Evolutionary conservation across 2,888 invertebrate genomes (phyloP), one percentile per base, ranked within the genome.

Genomic region (Macrosoma leucophasiata): DNA sequence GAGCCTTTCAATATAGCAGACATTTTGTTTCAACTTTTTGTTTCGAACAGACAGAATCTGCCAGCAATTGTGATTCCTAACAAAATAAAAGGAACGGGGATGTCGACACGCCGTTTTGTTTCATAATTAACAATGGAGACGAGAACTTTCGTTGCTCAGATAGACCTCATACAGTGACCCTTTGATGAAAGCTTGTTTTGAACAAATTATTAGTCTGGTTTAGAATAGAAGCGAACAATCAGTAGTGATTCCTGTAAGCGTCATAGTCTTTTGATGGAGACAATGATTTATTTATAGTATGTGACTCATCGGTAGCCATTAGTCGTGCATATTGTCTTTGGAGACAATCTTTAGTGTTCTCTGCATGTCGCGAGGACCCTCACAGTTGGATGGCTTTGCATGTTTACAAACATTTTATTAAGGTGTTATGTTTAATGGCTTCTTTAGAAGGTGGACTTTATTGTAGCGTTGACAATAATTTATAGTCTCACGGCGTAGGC

Each of bases 341-440:
- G 35, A 43, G 45, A 48, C 39, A 46, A 46, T 48, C 39, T 44
- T 46, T 43, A 44, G 39, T 37, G 48, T 41, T 42, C 56, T 39
- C 59, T 52, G 58, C 59, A 52, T 55, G 49, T 50, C 55, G 53
- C 48, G 51, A 50, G 33, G 49, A 28, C 48, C 55, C 55, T 61
- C 84, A 27, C 82, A 71, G 82, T 68, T 76, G 81, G 82, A 74
- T 45, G 46, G 70, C 72, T 75, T 75, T 76, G 63, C 68, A 56
- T 84, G 84, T 84, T 82, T 82, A 81, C 82, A 79, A 84, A 84
- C 78, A 84, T 67, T 82, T 82, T 79, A 81, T 81, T 70, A 74
- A 81, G 72, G 73, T 79, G 73, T 74, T 78, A 62, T 74, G 52
- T 73, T 70, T 73, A 72, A 82, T 72, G 67, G 71, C 81, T 82